Base-by-base conservation (phyloP, 2,888 invertebrate genomes). In the Cerastoderma edule region DNA sequence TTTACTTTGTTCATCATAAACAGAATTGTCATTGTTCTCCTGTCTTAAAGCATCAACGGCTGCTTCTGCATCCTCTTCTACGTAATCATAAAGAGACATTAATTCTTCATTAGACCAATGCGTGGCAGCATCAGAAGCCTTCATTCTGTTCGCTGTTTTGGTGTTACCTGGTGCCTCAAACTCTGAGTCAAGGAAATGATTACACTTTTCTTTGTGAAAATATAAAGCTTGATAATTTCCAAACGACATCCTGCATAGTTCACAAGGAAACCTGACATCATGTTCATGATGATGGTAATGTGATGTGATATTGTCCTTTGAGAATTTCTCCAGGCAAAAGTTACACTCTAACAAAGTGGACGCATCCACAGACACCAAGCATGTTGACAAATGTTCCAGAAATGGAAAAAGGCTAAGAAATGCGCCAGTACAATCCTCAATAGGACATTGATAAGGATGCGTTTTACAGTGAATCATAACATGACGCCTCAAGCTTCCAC, bases 391-490 rank as follows among this genome's bases (percentile, higher is more conserved):
- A 27, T 71, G 71, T 1, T 22, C 6, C 13, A 71, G 32, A 13
- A 71, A 28, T 28, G 30, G n/a, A 35, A 27, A 24, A 27, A 71
- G 22, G 39, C 53, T 53, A 27, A 22, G 50, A 46, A 65, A 77
- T 19, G n/a, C 19, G 16, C 28, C 19, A 8, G 53, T 19, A 48
- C 77, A 77, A 19, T 50, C 30, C 8, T 30, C 16, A 1, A 69
- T 35, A 22, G 69, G 68, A 53, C 77, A 77, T 54, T 72, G 50
- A 48, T 57, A 72, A 28, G 77, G 77, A n/a, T 35, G 48, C 8
- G 70, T 39, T n/a, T 35, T 66, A 28, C 77, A 72, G 35, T 77
- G 77, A 5, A n/a, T 54, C 4, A 53, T 8, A 10, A 73, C 39
- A 54, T 71, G 71, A 22, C 54, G 53, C 19, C 28, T 16, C 13